Evolutionary conservation across 2,113 vertebrate species (phyloP), one percentile per base, ranked within the genome.

Genomic region (Rallus limicola): DNA sequence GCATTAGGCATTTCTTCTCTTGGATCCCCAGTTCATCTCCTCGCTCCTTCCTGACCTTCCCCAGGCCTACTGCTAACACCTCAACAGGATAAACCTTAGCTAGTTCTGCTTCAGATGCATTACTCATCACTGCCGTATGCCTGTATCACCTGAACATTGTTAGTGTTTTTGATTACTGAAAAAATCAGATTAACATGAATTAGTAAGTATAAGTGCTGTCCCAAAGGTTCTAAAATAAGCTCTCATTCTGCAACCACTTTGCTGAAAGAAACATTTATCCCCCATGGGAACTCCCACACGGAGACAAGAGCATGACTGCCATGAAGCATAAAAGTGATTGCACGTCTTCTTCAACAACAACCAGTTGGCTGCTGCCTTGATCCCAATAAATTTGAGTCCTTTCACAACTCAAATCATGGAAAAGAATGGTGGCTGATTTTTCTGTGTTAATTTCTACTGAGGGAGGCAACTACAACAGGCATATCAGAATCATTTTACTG

Each of bases 261-360:
- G 1, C 31, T 55, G 36, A 48, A 53, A 85, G 2, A 38, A 40
- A 6, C 2, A 1, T 63, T 86, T 75, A 53, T 75, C 19, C 16
- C n/a, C 10, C 16, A 13, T 2, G 3, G 38, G 19, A 87, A 31
- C 10, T 4, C 5, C 4, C 11, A 26, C 1, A 20, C 34, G 70
- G 65, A 71, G 40, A 81, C 12, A 4, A 74, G 11, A 42, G 13
- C 1, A 2, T 55, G 29, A 40, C 28, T 82, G 40, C 36, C 13
- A 18, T 13, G 25, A 90, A 65, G 13, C 9, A 44, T 5, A 11
- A 48, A 48, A 21, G 48, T 11, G 48, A 23, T 23, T 48, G 21
- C 48, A 48, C 23, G 21, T 48, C 48, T 46, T 46, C 44, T 48
- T 48, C 48, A 23, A 48, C 19, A 48, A 48, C 20, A 48, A 48